These are phyloP conservation scores for Ernsta delagoae DNA, from an alignment of 2,888 invertebrate species.

Conservation along the genomic window DNA sequence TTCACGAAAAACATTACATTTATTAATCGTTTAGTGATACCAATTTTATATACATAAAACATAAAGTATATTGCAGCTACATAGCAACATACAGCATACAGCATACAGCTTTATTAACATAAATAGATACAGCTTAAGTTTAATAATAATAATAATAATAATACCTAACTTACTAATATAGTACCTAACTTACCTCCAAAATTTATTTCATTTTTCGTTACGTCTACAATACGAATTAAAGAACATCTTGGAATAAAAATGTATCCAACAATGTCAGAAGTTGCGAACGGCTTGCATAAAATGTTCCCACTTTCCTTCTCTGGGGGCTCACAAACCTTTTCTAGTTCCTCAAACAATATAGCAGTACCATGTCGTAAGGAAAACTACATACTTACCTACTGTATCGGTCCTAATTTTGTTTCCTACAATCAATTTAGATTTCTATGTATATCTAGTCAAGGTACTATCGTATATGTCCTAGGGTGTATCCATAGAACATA, in stretches of 20 bases:
- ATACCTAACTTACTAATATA: no score
- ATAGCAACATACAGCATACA: no score
- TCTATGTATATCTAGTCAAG: no score
- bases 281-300: slow-evolving; percentile 29
- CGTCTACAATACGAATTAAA: not conserved
- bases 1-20: slow-evolving; percentile 10
- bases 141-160: no score
- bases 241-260: slow-evolving; percentile 10
- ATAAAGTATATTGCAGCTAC: not conserved
- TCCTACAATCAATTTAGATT: no score
- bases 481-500: no score
- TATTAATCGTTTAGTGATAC: not conserved
- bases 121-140: no score
- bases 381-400: not conserved
- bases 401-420: no score
- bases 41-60: not conserved
- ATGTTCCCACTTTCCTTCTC: slow-evolving; percentile 26
- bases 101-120: no score
- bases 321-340: slow-evolving; percentile 32
- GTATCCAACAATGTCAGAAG: slow-evolving; percentile 15
- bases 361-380: not conserved
- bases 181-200: no score
- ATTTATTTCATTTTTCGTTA: no score
- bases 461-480: no score
- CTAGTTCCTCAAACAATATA: slow-evolving; percentile 34